Evolutionary conservation across 1,140 invertebrate species (phyloP), one percentile per base, ranked within the genome.

Genomic region (Calliopsis andreniformis): DNA sequence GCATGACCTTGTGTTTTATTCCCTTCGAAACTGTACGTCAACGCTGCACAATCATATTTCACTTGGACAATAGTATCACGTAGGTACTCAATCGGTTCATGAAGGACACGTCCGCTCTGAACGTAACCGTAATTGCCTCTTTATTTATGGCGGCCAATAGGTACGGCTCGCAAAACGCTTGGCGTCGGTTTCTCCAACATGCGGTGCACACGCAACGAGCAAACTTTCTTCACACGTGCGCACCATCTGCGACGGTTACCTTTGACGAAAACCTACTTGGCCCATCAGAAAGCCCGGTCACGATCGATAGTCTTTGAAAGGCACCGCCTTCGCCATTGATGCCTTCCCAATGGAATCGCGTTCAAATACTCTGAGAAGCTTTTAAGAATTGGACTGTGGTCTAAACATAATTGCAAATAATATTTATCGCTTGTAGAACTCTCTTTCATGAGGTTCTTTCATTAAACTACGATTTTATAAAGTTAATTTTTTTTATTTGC

Each of bases 161-260:
- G 25, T 58, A 61, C 20, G n/a, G 61, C 35, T 45, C 8, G 68
- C 56, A 51, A 62, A 71, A 62, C 45, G 56, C 16, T 43, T 35
- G 18, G 0, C 7, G 35, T 42, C 25, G n/a, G 14, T 62, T 35
- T 43, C 32, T 71, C 12, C 8, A 51, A 62, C 68, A 62, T 62
- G 43, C 68, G 30, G 30, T 14, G 55, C 43, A 12, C 61, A 56
- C 12, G 18, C 49, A 43, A n/a, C 28, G 47, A 42, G 56, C 28
- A 23, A 73, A 73, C 77, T 68, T 80, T 75, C 78, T 70, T 76
- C 39, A 70, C 78, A 81, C 42, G 71, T 82, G 80, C 64, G 30
- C 35, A 62, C 80, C 80, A 82, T 82, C 79, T 82, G 73, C 30
- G 45, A 68, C 55, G 30, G 53, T 62, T 47, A 72, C 20, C 39